Evolutionary conservation across 2,797 vertebrate species (phyloP), one percentile per base, ranked within the genome.

Genomic region (Muscicapa comitata): DNA sequence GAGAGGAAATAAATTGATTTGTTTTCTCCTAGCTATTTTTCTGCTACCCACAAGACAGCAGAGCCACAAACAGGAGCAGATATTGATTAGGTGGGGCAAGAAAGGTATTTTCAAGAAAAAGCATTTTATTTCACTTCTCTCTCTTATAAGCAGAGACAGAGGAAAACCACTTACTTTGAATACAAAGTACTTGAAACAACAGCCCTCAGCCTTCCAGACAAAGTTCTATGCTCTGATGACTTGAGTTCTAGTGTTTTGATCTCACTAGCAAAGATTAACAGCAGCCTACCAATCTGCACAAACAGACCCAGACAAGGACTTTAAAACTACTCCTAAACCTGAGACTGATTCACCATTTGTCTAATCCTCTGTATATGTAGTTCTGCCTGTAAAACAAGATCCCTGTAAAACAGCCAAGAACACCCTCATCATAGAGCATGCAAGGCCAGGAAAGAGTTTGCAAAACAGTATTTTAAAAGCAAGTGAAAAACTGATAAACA

Each of bases 11-110:
- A 86, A 81, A 97, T 79, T 4, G 3, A 95, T 94, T 89, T 90
- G 58, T 89, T 90, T 83, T 66, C 90, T 76, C 26, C 47, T 21
- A 86, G 48, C 26, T 66, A 35, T 54, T 90, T 87, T 89, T 65
- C 68, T 86, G n/a, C 88, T 85, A 82, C 35, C 12, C 29, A 66
- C 16, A 86, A 90, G 62, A 72, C 40, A 91, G 29, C 23, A 84
- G 65, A 78, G 76, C 17, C 72, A 83, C 43, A 84, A 51, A 50
- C 15, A 53, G 58, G 40, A 93, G 43, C 58, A 91, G 33, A 21
- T 90, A 96, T 77, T 89, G 88, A 96, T 81, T 73, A 90, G 20
- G 59, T 57, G 59, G 84, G 81, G 67, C 80, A 92, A 84, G 66
- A 37, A 77, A 93, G 59, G 58, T 29, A 88, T 75, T 93, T 89